These are phyloP conservation scores for Epizoanthus rinbou DNA, from an alignment of 92 coral and sea anemone genomes.

Conservation along the genomic window DNA sequence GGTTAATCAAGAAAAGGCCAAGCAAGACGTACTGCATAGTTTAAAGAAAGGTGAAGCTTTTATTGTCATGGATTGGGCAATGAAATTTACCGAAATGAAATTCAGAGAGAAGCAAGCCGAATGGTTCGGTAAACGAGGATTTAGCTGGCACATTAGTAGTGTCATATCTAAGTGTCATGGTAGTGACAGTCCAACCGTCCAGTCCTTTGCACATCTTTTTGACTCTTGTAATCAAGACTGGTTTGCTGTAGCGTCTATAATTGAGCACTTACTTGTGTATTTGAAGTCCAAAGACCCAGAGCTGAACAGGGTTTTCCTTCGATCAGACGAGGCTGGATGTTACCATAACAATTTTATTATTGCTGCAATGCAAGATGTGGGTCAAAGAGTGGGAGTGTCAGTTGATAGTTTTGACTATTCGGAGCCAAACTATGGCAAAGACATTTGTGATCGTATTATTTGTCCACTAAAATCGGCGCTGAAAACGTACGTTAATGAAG, in stretches of 20 bases:
- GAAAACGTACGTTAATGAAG: conserved; percentile 46
- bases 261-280: conserved; percentile 30
- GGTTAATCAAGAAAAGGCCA: conserved; percentile 72
- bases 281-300: conserved; percentile 18
- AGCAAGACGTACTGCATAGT: conserved; percentile 57
- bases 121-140: conserved; percentile 71
- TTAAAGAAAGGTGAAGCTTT: conserved; percentile 45
- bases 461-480: conserved; percentile 50
- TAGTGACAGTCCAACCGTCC: neutral
- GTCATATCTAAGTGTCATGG: conserved; percentile 46
- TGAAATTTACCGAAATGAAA: conserved; percentile 68
- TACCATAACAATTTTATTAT: conserved; percentile 57
- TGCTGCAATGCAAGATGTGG: conserved; percentile 36
- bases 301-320: conserved; percentile 33
- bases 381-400: conserved; percentile 49
- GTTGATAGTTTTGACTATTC: conserved; percentile 47
- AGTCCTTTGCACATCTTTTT: conserved; percentile 35
- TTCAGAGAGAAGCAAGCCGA: conserved; percentile 73
- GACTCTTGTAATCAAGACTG: conserved; percentile 36
- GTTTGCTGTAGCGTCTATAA: conserved; percentile 31
- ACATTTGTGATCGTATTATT: conserved; percentile 50
- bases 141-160: conserved; percentile 72
- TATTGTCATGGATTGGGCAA: conserved; percentile 76
- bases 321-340: conserved; percentile 65
- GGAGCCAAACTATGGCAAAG: conserved; percentile 61